Evolutionary conservation across 1,140 invertebrate species (phyloP).

Genomic region (Cherax quadricarinatus): DNA sequence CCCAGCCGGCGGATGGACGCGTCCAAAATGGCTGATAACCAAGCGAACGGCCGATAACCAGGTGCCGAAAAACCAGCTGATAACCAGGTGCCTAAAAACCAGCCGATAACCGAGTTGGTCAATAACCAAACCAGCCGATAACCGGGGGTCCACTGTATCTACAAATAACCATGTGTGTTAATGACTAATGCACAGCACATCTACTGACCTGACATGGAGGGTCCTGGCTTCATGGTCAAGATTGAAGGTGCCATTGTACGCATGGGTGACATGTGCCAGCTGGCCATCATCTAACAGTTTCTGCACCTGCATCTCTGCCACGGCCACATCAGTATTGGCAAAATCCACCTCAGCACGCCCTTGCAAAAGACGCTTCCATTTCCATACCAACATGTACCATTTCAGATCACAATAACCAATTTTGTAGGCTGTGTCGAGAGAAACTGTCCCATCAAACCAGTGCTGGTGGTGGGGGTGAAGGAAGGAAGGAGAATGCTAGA

Average conservation of each 20-base stretch:
- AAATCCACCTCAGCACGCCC: constrained; percentile 34
- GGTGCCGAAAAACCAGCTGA: too few relatives aligned
- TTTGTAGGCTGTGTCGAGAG: constrained; percentile 30
- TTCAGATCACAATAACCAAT: constrained; percentile 45
- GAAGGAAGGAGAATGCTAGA: background rate
- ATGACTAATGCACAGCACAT: background rate
- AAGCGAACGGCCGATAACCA: too few relatives aligned
- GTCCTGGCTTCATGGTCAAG: constrained; percentile 42
- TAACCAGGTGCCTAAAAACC: too few relatives aligned
- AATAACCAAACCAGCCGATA: too few relatives aligned
- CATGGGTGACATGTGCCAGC: constrained; percentile 25
- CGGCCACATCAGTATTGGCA: background rate
- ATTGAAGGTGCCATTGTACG: constrained; percentile 55
- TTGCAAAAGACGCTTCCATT: background rate
- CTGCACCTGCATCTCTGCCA: constrained; percentile 29
- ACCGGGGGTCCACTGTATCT: too few relatives aligned
- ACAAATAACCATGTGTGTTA: too few relatives aligned
- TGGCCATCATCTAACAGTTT: constrained; percentile 8
- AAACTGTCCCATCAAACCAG: constrained; percentile 32
- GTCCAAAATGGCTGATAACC: too few relatives aligned
- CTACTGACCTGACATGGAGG: constrained; percentile 43
- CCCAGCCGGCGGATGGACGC: too few relatives aligned
- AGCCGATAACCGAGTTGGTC: too few relatives aligned
- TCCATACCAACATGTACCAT: background rate
- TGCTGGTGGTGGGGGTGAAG: background rate